Evolutionary conservation across 2,888 invertebrate species (phyloP).

Genomic region (Lagria hirta): DNA sequence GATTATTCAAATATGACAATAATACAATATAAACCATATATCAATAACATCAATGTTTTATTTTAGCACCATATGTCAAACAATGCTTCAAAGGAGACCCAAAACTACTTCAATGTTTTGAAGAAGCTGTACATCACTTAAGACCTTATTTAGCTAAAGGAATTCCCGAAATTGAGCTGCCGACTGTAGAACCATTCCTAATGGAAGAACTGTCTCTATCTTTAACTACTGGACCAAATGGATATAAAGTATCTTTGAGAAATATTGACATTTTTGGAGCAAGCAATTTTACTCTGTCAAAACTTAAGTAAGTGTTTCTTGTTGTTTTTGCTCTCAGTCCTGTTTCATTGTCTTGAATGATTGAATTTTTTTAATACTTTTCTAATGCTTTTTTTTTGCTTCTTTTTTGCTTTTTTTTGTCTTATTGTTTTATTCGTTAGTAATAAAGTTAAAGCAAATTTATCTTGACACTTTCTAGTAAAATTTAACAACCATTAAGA

Average conservation of each 20-base stretch:
- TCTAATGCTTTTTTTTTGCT: too few relatives aligned
- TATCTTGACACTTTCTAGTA: too few relatives aligned
- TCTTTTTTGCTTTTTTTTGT: too few relatives aligned
- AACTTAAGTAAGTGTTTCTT: slow-evolving; percentile 60
- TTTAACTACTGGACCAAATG: slow-evolving; percentile 59
- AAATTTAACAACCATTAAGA: too few relatives aligned
- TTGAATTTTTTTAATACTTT: too few relatives aligned
- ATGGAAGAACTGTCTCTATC: slow-evolving; percentile 64
- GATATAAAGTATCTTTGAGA: slow-evolving; percentile 61
- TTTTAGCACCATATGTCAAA: slow-evolving; percentile 65
- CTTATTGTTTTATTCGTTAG: too few relatives aligned
- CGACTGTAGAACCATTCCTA: slow-evolving; percentile 67
- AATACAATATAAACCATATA: too few relatives aligned
- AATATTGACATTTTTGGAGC: slow-evolving; percentile 66
- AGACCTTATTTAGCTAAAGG: slow-evolving; percentile 63
- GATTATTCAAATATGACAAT: too few relatives aligned
- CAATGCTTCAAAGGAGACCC: slow-evolving; percentile 67
- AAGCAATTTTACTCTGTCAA: slow-evolving; percentile 62
- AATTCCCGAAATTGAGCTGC: slow-evolving; percentile 66
- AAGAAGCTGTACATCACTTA: slow-evolving; percentile 59
- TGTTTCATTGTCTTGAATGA: background rate
- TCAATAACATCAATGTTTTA: slow-evolving; percentile 11
- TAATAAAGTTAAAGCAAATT: too few relatives aligned
- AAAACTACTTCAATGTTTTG: slow-evolving; percentile 61
- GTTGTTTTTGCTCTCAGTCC: background rate